Evolutionary conservation across 2,113 vertebrate genomes (phyloP).

Genomic region (Cyanistes caeruleus): DNA sequence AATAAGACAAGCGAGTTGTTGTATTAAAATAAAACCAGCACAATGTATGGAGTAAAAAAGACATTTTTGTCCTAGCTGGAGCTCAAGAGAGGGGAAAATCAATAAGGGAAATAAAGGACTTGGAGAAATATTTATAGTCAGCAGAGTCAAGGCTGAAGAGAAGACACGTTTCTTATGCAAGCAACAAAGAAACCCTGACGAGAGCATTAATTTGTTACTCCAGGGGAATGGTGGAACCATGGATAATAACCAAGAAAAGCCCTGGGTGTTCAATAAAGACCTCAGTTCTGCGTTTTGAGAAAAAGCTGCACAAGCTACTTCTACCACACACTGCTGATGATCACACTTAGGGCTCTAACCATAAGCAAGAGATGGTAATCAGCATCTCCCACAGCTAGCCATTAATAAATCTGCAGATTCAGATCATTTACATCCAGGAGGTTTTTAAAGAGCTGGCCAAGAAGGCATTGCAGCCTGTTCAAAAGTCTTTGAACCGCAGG

Average conservation of each 20-base stretch:
- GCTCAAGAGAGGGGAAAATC: background rate
- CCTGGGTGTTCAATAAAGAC: constrained; percentile 16
- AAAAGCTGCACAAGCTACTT: constrained; percentile 66
- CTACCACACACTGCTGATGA: constrained; percentile 59
- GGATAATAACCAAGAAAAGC: constrained; percentile 43
- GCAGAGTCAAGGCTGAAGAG: constrained; percentile 32
- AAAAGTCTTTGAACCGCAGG: constrained; percentile 11
- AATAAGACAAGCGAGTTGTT: background rate
- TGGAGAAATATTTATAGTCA: constrained; percentile 49
- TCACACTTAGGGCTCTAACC: constrained; percentile 52
- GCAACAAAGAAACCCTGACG: constrained; percentile 33
- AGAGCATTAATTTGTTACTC: constrained; percentile 51
- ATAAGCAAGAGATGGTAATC: constrained; percentile 69
- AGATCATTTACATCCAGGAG: constrained; percentile 59
- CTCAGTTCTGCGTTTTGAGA: constrained; percentile 26
- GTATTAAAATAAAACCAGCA: background rate
- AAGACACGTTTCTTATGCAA: background rate
- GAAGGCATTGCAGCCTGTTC: background rate
- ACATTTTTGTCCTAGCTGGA: background rate
- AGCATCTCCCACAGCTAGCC: constrained; percentile 69
- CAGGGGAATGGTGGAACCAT: background rate
- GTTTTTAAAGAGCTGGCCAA: constrained; percentile 18
- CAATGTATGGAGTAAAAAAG: background rate
- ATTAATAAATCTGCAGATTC: constrained; percentile 70
- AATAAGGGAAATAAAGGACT: constrained; percentile 9